A percentile compares a stretch with the other conserved stretches of the same genome.
Evolutionary conservation across 2,113 vertebrate species (phyloP).

Genomic region (Delphinus delphis): DNA sequence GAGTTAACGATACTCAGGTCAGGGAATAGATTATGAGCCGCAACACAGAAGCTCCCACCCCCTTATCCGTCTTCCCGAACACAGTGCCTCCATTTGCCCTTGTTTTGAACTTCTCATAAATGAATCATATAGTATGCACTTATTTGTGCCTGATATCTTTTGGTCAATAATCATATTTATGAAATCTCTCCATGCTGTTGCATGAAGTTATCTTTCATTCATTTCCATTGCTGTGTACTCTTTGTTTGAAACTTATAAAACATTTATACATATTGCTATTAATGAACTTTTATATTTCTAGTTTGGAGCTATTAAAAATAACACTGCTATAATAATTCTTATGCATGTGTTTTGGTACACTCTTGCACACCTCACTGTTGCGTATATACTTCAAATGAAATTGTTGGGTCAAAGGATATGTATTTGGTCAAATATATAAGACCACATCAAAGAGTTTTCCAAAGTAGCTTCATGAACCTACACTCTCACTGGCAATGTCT

Average conservation of each 20-base stretch:
- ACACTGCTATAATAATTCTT: neutral
- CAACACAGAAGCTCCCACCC: fast-evolving
- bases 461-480: neutral
- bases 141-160: neutral
- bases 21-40: neutral
- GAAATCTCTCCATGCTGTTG: neutral
- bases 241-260: neutral
- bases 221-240: neutral
- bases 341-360: neutral
- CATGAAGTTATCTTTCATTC: neutral
- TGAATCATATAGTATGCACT: neutral
- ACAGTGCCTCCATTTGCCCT: fast-evolving
- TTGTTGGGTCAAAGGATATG: neutral
- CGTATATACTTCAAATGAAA: neutral
- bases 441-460: neutral
- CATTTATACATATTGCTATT: neutral
- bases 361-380: neutral
- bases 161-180: neutral
- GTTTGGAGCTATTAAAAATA: neutral
- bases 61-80: neutral
- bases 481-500: neutral
- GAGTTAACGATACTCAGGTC: neutral
- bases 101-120: neutral
- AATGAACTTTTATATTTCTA: neutral
- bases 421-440: neutral